Evolutionary conservation across 2,113 vertebrate species (phyloP), one percentile per base, ranked within the genome.

Genomic region (Tragelaphus imberbis): DNA sequence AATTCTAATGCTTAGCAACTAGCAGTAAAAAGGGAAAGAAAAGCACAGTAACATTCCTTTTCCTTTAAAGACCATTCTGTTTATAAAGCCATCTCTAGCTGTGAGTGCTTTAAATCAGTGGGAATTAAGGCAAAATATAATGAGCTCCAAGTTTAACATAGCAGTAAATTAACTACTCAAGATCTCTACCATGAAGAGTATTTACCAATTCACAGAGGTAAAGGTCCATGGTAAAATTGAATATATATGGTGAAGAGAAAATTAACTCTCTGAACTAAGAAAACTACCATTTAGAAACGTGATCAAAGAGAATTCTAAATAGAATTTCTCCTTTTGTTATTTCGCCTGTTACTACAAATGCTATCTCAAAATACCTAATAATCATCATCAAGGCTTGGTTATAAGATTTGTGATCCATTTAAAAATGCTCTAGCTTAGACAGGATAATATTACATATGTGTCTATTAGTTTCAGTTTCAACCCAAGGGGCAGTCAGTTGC

Each of bases 1-100:
- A 82, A 94, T 95, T 92, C 90, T 95, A 97, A 97, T 96, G 95
- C 97, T 91, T 98, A 98, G 97, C 98, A 98, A 98, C 97, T 95
- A 95, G 88, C 90, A 79, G 95, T 90, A 77, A 90, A 94, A 92
- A 81, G 55, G 90, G 63, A 94, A 96, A 79, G 92, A 47, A 94
- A 56, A 94, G 80, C 88, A 92, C 71, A 79, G 92, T 68, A 40
- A 81, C 59, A 56, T 88, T 90, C 59, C 44, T 88, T 90, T 92
- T 63, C 80, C 81, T 90, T 94, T 94, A 90, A 93, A 96, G 53
- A 91, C 30, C 63, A 77, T 92, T 88, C 75, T 94, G 87, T 96
- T 96, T 95, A 81, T 80, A 61, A 88, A 97, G 85, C 71, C 33
- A 49, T 88, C 84, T 94, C 82, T 91, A 55, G 61, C 80, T 94